Conservation (phyloP, 1,140 invertebrate species). For the Calliopsis andreniformis region DNA sequence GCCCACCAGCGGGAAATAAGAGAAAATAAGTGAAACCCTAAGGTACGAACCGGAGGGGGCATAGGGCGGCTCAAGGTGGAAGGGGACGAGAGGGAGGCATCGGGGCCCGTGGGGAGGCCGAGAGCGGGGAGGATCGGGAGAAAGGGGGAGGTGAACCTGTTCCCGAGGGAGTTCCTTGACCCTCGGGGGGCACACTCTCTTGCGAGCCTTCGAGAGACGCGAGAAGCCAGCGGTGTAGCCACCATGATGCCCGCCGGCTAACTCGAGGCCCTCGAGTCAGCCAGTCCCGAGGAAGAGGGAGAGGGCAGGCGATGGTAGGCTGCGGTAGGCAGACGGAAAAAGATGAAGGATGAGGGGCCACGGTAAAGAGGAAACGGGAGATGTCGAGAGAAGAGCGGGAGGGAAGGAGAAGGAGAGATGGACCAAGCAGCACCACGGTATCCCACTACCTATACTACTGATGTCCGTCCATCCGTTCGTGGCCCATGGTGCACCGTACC, state of each 20-base stretch:
- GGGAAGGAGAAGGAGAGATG: conserved; percentile 38
- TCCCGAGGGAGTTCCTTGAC: conserved; percentile 82
- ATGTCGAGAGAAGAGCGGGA: background rate
- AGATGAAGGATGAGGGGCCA: conserved; percentile 49
- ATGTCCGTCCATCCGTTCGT: conserved; percentile 57
- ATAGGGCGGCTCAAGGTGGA: conserved; percentile 62
- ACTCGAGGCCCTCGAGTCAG: conserved; percentile 63
- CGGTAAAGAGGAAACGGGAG: background rate
- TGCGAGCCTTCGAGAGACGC: conserved; percentile 67
- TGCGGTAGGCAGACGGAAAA: conserved; percentile 34
- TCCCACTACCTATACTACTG: conserved; percentile 72
- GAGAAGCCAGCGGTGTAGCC: conserved; percentile 73
- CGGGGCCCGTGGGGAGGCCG: conserved; percentile 1
- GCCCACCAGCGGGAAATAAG: conserved; percentile 73
- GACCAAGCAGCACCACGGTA: conserved; percentile 64
- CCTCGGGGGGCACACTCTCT: conserved; percentile 69
- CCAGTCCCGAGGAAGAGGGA: conserved; percentile 41
- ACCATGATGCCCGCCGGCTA: conserved; percentile 76
- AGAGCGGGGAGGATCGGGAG: conserved; percentile 32
- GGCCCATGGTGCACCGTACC: conserved; percentile 62
- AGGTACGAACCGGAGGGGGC: conserved; percentile 73
- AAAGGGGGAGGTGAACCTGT: conserved; percentile 80
- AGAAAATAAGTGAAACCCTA: conserved; percentile 77
- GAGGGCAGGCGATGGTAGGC: conserved; percentile 8
- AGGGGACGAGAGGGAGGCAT: conserved; percentile 33